Evolutionary conservation across 2,113 vertebrate genomes (phyloP).

Genomic region (Meles meles): DNA sequence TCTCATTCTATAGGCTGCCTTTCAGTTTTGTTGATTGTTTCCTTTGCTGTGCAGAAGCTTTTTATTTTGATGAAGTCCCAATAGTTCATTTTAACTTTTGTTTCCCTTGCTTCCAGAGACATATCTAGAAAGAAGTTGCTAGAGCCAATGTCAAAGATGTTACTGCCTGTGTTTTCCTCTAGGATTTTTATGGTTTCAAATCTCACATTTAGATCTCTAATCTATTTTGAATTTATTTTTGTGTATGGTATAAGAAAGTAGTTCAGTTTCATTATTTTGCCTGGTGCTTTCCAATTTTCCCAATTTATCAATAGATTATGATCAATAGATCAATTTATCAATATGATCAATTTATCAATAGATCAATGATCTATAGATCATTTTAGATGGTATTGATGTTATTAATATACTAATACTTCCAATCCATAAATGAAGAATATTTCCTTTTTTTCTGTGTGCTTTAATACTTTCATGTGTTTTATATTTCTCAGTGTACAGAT

Average conservation of each 20-base stretch:
- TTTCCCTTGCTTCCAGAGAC: not conserved
- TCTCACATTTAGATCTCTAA: not conserved
- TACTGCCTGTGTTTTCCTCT: not conserved
- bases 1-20: not conserved
- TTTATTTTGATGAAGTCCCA: not conserved
- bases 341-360: no score
- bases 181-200: not conserved
- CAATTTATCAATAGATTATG: not conserved
- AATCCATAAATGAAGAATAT: not conserved
- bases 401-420: not conserved
- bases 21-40: not conserved
- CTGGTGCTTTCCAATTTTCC: not conserved
- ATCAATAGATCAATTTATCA: no score
- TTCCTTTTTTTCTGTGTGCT: not conserved
- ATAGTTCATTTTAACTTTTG: not conserved
- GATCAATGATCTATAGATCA: not conserved
- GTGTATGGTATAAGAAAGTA: not conserved
- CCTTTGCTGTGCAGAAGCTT: not conserved
- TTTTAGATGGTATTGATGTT: not conserved
- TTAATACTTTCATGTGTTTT: not conserved
- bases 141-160: not conserved
- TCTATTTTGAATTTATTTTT: not conserved
- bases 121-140: not conserved
- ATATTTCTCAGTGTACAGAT: not conserved
- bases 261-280: not conserved